Evolutionary conservation across 2,113 vertebrate genomes (phyloP).

Genomic region (Chascanopsetta lugubris): DNA sequence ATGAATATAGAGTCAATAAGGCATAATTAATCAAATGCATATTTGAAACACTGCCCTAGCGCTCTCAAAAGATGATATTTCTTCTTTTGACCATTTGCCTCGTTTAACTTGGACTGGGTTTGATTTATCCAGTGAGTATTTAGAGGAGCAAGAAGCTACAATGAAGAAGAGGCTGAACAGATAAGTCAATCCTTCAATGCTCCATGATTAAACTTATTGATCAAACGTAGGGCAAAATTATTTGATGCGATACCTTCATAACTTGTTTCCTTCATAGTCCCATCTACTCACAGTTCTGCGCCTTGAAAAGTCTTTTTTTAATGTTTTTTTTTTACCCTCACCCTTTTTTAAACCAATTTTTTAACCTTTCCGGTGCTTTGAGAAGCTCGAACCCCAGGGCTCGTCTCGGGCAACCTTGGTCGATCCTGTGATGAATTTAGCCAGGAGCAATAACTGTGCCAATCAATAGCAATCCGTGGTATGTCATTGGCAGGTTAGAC

Average conservation of each 20-base stretch:
- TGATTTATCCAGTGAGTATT: constrained; percentile 10
- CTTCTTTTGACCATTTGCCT: background rate
- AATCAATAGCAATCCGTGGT: constrained; percentile 75
- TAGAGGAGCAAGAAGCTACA: constrained; percentile 14
- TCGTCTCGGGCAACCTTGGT: constrained; percentile 66
- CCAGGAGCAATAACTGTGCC: constrained; percentile 70
- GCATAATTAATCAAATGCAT: background rate
- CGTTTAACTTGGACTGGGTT: constrained; percentile 17
- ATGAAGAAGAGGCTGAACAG: constrained; percentile 11
- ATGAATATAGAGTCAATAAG: background rate
- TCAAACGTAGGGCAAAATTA: constrained; percentile 21
- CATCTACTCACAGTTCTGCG: constrained; percentile 41
- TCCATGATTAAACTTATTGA: constrained; percentile 11
- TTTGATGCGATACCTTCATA: constrained; percentile 40
- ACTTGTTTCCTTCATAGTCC: constrained; percentile 30
- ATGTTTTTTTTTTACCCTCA: background rate
- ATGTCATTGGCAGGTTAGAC: constrained; percentile 77
- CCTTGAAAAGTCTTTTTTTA: constrained; percentile 37
- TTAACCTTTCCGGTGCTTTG: constrained; percentile 70
- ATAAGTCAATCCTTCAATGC: constrained; percentile 35
- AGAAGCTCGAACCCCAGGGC: constrained; percentile 64
- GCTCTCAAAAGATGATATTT: background rate
- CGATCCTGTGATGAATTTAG: constrained; percentile 77
- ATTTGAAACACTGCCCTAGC: background rate
- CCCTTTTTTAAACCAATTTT: constrained; percentile 16